A percentile compares a stretch with the other conserved stretches of the same genome.
Conservation (phyloP, 2,888 invertebrate genomes). For the Aelia acuminata region DNA sequence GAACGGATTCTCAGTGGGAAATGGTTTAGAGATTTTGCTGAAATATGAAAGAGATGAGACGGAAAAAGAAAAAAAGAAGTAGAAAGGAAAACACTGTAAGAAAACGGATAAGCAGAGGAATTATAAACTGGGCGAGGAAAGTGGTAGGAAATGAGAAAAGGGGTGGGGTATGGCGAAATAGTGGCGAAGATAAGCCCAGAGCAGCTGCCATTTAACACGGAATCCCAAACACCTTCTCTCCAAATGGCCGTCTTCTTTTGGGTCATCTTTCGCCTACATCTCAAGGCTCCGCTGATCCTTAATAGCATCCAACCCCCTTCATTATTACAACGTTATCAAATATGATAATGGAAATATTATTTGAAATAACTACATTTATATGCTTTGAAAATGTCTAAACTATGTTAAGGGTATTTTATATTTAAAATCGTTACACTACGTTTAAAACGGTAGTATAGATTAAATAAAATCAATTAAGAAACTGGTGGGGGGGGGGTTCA, state of each 20-base stretch:
- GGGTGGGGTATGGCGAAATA: constrained; percentile 3
- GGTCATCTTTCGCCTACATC: not conserved
- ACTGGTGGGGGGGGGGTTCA: too few species aligned
- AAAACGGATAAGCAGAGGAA: constrained; percentile 20
- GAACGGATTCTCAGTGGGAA: not conserved
- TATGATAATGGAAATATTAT: not conserved
- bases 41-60: not conserved
- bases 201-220: constrained; percentile 21
- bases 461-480: too few species aligned
- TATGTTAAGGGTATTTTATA: too few species aligned
- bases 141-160: constrained; percentile 37
- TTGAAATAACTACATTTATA: too few species aligned
- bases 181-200: constrained; percentile 7
- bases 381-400: too few species aligned
- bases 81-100: not conserved
- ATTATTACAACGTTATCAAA: not conserved
- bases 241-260: not conserved
- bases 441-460: too few species aligned
- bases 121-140: constrained; percentile 42
- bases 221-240: constrained; percentile 9
- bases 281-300: not conserved
- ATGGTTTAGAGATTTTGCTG: constrained; percentile 30
- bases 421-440: too few species aligned
- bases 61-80: not conserved
- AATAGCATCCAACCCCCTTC: not conserved